Percentiles rank a stretch among this genome's conserved stretches.
Conservation (phyloP, 2,888 invertebrate species). For the Bimastos eiseni region DNA sequence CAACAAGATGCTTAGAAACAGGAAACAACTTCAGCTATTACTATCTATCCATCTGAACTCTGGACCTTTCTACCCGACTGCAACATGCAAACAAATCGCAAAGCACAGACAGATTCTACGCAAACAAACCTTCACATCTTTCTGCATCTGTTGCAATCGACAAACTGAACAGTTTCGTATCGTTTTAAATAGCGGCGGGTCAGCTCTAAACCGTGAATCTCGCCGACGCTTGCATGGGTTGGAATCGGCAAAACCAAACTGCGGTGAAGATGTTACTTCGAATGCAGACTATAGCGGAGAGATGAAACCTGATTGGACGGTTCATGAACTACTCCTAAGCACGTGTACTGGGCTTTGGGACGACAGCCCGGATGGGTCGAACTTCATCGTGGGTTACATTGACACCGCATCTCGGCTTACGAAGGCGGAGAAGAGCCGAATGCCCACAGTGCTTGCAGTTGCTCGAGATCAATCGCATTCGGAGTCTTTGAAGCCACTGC, state of each 20-base stretch:
- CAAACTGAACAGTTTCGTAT: neutral
- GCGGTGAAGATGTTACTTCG: neutral
- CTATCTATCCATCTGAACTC: neutral
- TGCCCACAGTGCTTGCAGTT: neutral
- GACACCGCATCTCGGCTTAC: neutral
- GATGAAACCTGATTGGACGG: neutral
- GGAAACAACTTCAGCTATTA: neutral
- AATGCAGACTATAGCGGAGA: neutral
- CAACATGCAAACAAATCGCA: neutral
- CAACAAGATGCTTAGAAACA: neutral
- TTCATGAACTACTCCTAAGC: neutral
- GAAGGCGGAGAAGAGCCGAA: neutral
- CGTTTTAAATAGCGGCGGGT: neutral
- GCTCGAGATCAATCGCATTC: neutral
- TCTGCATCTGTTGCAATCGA: neutral
- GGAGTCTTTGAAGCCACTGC: neutral
- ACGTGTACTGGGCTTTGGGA: neutral
- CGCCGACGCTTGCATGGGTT: neutral
- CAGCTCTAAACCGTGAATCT: neutral
- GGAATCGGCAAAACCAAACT: neutral
- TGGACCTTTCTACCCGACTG: neutral
- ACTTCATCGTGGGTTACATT: neutral
- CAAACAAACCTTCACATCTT: neutral
- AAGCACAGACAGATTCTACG: neutral
- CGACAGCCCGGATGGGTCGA: neutral